These are phyloP conservation scores for Ruditapes philippinarum DNA, from an alignment of 1,140 invertebrate species.

Conservation along the genomic window DNA sequence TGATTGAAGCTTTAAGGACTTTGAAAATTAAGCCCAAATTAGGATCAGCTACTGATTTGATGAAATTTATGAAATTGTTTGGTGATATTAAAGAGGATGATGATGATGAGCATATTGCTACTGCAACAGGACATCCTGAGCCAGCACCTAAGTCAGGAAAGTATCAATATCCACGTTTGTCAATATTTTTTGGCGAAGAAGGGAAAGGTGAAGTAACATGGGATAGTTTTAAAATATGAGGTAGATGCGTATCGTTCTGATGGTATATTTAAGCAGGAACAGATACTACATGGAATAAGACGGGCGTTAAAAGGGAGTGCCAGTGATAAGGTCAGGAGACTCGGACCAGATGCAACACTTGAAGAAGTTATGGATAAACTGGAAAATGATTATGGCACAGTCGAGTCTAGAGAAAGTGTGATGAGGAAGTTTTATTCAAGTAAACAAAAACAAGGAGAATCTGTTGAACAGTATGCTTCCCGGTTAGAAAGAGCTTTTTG, in stretches of 20 bases:
- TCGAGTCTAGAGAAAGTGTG: slow-evolving; percentile 2
- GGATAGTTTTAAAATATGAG: slow-evolving; percentile 28
- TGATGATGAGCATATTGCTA: too few relatives aligned
- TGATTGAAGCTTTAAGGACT: too few relatives aligned
- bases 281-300: slow-evolving; percentile 17
- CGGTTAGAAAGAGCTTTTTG: slow-evolving; percentile 19
- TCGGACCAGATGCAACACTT: not conserved
- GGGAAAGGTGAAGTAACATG: slow-evolving; percentile 32
- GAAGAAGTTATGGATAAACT: not conserved
- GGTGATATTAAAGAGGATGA: too few relatives aligned
- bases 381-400: slow-evolving; percentile 14
- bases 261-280: not conserved
- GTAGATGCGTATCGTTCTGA: not conserved
- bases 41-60: too few relatives aligned
- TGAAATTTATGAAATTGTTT: too few relatives aligned
- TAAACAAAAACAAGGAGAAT: not conserved
- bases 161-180: too few relatives aligned
- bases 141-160: too few relatives aligned
- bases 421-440: slow-evolving; percentile 33
- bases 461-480: slow-evolving; percentile 19
- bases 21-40: too few relatives aligned
- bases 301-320: not conserved
- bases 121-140: too few relatives aligned
- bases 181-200: slow-evolving; percentile 39
- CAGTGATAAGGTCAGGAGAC: slow-evolving; percentile 12